Percentiles rank a stretch among this genome's conserved stretches.
Evolutionary conservation across 1,140 invertebrate species (phyloP).

Genomic region (Steinernema feltiae): DNA sequence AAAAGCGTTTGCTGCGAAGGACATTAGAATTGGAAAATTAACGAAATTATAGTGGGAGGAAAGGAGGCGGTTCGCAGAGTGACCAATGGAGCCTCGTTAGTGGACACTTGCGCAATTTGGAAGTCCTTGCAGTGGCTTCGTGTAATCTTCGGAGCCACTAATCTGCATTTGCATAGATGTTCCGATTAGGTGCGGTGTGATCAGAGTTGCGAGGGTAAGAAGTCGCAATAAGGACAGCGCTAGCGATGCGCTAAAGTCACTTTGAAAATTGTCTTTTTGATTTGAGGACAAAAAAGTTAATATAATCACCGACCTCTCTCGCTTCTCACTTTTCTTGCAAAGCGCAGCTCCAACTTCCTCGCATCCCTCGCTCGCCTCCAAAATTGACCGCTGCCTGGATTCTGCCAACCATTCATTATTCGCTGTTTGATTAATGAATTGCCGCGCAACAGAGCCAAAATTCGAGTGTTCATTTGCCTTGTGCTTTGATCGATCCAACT

Average conservation of each 20-base stretch:
- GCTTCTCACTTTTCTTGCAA: not conserved
- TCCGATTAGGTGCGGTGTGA: not conserved
- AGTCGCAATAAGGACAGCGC: not conserved
- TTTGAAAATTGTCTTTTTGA: not conserved
- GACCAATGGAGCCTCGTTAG: conserved; percentile 1
- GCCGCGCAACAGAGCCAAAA: not conserved
- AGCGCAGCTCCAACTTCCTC: not conserved
- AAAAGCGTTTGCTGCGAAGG: not conserved
- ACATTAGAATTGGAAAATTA: conserved; percentile 3
- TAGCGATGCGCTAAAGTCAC: not conserved
- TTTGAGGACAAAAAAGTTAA: conserved; percentile 9
- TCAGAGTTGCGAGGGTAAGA: not conserved
- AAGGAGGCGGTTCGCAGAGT: not conserved
- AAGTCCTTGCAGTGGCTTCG: not conserved
- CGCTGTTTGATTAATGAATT: not conserved
- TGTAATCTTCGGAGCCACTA: not conserved
- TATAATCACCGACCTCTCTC: not conserved
- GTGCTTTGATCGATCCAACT: conserved; percentile 3
- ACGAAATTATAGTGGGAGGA: not conserved
- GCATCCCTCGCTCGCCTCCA: too few species aligned
- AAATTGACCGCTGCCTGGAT: too few species aligned
- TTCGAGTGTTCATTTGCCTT: not conserved
- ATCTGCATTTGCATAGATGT: not conserved
- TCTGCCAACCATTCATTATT: not conserved
- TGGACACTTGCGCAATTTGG: not conserved